These are phyloP conservation scores for Dolichoris vasculosae DNA, from an alignment of 1,140 invertebrate genomes.

Conservation along the genomic window DNA sequence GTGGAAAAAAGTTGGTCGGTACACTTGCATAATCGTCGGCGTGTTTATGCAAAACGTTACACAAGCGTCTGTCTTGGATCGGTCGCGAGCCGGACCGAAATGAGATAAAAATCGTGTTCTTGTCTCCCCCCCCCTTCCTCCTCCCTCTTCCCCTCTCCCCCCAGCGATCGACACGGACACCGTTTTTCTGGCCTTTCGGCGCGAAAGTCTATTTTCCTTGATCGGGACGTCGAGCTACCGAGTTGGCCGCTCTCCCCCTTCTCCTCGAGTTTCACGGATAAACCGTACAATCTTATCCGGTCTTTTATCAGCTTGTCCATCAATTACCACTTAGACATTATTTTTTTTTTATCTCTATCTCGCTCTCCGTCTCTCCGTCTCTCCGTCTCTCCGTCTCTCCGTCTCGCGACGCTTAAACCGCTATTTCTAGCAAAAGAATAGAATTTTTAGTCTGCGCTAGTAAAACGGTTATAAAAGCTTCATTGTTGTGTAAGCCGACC, in stretches of 20 bases:
- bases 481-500: neutral
- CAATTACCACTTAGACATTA: neutral
- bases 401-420: neutral
- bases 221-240: no score
- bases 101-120: conserved; percentile 35
- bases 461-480: neutral
- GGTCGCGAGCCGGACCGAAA: neutral
- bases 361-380: no score
- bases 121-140: no score
- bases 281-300: neutral
- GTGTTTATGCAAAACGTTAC: conserved; percentile 6
- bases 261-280: no score
- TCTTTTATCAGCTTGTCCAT: conserved; percentile 3
- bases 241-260: no score
- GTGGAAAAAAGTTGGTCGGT: no score
- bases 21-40: neutral
- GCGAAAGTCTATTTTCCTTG: no score
- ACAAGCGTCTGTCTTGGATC: neutral
- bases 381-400: no score
- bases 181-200: no score
- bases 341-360: neutral
- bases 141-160: no score
- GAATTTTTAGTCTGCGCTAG: neutral
- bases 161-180: no score
- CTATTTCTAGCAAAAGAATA: conserved; percentile 7